A percentile compares a stretch with the other conserved stretches of the same genome.
These are phyloP conservation scores for Papilio helenus DNA, from an alignment of 1,140 invertebrate genomes.

Conservation along the genomic window DNA sequence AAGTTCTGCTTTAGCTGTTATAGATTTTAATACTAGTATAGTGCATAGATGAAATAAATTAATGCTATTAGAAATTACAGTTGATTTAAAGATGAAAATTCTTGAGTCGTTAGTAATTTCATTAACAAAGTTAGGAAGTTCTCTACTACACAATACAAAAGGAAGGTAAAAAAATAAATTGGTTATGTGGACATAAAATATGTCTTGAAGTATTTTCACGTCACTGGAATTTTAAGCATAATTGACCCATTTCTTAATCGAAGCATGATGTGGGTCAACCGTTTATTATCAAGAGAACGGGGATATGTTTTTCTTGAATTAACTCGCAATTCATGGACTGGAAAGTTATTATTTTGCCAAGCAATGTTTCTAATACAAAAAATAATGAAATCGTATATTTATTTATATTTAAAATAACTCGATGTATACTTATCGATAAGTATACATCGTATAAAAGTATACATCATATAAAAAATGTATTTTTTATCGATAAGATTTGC, in stretches of 20 bases:
- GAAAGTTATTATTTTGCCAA: background rate
- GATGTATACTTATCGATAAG: background rate
- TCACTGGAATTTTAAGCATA: background rate
- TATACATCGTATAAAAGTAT: no score
- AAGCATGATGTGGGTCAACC: constrained; percentile 15
- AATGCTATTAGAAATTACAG: background rate
- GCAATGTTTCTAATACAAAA: background rate
- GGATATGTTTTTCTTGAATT: background rate
- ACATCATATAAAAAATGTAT: no score
- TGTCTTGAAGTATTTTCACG: constrained; percentile 3
- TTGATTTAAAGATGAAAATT: background rate
- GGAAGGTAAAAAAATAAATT: background rate
- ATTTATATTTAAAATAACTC: background rate
- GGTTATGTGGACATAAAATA: background rate
- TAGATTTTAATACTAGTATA: background rate
- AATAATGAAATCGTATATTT: background rate
- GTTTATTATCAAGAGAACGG: constrained; percentile 3
- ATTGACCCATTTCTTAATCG: constrained; percentile 22
- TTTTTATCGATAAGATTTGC: background rate
- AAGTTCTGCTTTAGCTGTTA: background rate
- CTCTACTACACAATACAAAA: background rate
- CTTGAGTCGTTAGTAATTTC: background rate
- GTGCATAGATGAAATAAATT: background rate
- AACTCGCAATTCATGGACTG: background rate
- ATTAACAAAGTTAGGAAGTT: background rate